A percentile compares a stretch with the other conserved stretches of the same genome.
These are phyloP conservation scores for Prunella himalayana DNA, from an alignment of 2,113 vertebrate genomes.

Conservation along the genomic window DNA sequence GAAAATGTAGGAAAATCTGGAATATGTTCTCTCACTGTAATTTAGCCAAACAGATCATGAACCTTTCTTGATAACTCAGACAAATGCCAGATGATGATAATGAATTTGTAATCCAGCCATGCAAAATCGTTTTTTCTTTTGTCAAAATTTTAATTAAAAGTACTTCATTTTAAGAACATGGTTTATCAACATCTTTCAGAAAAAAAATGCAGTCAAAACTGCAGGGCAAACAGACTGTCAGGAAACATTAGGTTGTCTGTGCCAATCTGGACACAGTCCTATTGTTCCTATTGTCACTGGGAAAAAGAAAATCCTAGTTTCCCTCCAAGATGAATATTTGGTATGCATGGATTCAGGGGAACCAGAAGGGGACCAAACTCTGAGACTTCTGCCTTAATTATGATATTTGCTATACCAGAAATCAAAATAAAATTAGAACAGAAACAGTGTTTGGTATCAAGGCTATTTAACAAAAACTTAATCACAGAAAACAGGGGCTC, in stretches of 20 bases:
- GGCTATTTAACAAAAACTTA: neutral
- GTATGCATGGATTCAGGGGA: neutral
- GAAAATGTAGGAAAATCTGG: neutral
- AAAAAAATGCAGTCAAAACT: neutral
- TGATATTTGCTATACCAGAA: neutral
- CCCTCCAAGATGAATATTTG: neutral
- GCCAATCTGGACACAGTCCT: neutral
- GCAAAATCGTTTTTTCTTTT: neutral
- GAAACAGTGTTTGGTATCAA: neutral
- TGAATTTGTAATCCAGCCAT: neutral
- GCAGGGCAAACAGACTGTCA: neutral
- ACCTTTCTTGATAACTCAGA: neutral
- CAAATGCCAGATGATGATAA: neutral
- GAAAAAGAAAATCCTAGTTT: neutral
- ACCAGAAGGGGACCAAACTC: neutral
- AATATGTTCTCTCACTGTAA: neutral
- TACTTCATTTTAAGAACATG: neutral
- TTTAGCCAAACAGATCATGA: neutral
- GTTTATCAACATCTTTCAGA: neutral
- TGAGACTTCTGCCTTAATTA: neutral
- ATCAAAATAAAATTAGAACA: neutral
- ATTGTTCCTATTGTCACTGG: neutral
- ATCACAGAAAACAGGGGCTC: neutral
- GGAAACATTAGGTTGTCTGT: neutral
- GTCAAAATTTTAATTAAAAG: neutral